Conservation (phyloP, 2,797 vertebrate species). For the Sternotherus odoratus region DNA sequence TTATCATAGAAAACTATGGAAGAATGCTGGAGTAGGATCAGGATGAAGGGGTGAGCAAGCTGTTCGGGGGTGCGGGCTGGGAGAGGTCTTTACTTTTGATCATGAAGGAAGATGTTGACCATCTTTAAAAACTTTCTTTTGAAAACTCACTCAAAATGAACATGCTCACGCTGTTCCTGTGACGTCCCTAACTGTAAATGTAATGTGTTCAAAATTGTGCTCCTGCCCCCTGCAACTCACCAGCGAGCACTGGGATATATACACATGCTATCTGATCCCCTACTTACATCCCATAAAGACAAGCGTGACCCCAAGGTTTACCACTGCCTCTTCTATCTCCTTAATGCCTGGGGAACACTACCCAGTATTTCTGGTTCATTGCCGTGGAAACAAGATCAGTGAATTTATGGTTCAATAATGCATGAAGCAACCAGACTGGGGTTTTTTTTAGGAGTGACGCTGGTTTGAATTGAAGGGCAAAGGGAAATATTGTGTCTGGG, state of each 20-base stretch:
- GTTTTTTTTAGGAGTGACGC: no score
- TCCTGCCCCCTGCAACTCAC: not conserved
- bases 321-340: not conserved
- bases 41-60: conserved; percentile 7
- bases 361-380: not conserved
- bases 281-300: not conserved
- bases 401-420: not conserved
- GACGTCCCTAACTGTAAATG: not conserved
- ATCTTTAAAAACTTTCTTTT: not conserved
- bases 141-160: not conserved
- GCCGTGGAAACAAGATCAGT: fast-evolving
- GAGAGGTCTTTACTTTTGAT: not conserved
- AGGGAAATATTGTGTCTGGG: not conserved
- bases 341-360: not conserved
- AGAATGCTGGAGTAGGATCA: not conserved
- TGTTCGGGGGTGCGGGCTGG: not conserved
- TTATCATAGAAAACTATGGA: not conserved
- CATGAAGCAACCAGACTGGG: not conserved
- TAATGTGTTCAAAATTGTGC: not conserved
- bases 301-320: not conserved
- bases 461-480: not conserved
- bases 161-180: not conserved
- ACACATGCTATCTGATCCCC: not conserved
- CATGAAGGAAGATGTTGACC: not conserved
- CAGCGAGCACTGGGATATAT: not conserved